Evolutionary conservation across 2,888 invertebrate genomes (phyloP).

Genomic region (Dicranocentrus wangi): DNA sequence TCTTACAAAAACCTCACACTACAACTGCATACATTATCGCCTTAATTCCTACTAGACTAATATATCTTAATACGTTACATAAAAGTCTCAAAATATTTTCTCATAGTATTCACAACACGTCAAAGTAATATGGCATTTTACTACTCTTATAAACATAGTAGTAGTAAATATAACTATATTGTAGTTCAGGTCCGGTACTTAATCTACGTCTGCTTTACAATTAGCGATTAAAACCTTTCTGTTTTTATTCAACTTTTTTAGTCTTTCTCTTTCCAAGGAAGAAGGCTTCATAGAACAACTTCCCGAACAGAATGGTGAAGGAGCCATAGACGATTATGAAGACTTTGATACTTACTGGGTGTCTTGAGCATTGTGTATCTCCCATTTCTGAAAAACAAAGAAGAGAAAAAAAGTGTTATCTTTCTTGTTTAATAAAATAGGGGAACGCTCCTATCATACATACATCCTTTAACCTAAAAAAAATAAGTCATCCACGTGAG

Average conservation of each 20-base stretch:
- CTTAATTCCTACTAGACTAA: too few species aligned
- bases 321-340: constrained; percentile 65
- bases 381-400: constrained; percentile 63
- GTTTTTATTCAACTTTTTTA: constrained; percentile 59
- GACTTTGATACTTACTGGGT: constrained; percentile 64
- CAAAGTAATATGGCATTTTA: constrained; percentile 60
- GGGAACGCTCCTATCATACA: too few species aligned
- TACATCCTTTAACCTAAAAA: too few species aligned
- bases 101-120: constrained; percentile 28
- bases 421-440: too few species aligned
- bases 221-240: constrained; percentile 59
- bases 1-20: neutral
- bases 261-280: constrained; percentile 63
- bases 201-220: constrained; percentile 26
- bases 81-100: constrained; percentile 16
- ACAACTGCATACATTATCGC: constrained; percentile 14
- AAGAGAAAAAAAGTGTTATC: too few species aligned
- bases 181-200: constrained; percentile 43
- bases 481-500: too few species aligned
- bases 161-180: constrained; percentile 4
- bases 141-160: constrained; percentile 25
- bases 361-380: constrained; percentile 62
- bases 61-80: too few species aligned
- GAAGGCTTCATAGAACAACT: constrained; percentile 64
- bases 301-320: constrained; percentile 67